These are phyloP conservation scores for Struthidea cinerea DNA, from an alignment of 2,113 vertebrate species.

Conservation along the genomic window DNA sequence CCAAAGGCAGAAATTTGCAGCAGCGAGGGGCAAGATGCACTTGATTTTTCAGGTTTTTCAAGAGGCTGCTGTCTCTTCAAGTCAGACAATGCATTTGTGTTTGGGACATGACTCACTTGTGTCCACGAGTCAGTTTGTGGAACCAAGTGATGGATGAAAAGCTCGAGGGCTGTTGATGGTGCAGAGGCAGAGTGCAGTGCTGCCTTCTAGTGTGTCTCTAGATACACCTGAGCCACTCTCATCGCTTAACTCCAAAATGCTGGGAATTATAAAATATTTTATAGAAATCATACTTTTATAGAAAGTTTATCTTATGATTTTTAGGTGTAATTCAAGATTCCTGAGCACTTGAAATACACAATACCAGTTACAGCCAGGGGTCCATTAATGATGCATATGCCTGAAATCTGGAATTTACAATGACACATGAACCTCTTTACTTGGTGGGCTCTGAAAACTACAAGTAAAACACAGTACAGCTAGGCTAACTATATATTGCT, in stretches of 20 bases:
- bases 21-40: background rate
- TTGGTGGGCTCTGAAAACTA: background rate
- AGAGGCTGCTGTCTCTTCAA: background rate
- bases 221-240: background rate
- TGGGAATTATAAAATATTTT: background rate
- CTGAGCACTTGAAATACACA: background rate
- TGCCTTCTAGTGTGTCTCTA: background rate
- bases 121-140: fast-evolving
- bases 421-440: background rate
- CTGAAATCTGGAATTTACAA: background rate
- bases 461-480: background rate
- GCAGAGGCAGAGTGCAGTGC: background rate
- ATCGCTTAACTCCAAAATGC: background rate
- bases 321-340: background rate
- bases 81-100: background rate
- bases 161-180: background rate
- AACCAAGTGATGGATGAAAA: background rate
- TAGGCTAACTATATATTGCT: background rate
- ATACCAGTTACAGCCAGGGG: background rate
- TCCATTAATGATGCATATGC: background rate
- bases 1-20: background rate
- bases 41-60: background rate
- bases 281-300: background rate
- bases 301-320: background rate
- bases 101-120: background rate